Base-by-base conservation (phyloP, 37 sponge, comb jelly and placozoan species). In the Bolinopsis microptera region DNA sequence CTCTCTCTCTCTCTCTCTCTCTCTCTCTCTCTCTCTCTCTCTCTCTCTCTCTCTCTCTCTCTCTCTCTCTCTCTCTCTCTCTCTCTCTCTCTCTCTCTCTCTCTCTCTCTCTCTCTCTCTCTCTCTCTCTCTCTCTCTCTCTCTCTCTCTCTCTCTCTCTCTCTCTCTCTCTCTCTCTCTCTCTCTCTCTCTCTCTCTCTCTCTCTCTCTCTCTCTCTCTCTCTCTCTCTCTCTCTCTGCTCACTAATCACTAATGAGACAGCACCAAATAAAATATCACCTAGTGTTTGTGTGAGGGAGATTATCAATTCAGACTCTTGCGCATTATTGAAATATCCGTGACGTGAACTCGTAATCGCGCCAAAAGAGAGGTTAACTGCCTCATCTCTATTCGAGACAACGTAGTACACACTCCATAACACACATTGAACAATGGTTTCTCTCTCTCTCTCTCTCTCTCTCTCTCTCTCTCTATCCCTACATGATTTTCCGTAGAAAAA, bases 71-170 rank as follows among this genome's bases (percentile, higher is more conserved):
- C 75, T 22, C 75, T 72, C 75, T 72, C 75, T 22, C 75, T n/a
- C 28, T 22, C 26, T 5, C 75, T 27, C 75, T 5, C 75, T 26
- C 26, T 5, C 16, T 5, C 75, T 5, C 26, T 5, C 75, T 72
- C 75, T n/a, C 75, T 22, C 13, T 22, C 16, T 22, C 75, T 22
- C 75, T 8, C 75, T 22, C 75, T n/a, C 75, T 22, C 75, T 22
- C 75, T 72, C 26, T 22, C 75, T 22, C 26, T 22, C 75, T 8
- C 75, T n/a, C 76, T 26, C 27, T n/a, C 8, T n/a, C 28, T n/a
- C 76, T 74, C 76, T n/a, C 76, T 26, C 76, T 26, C 27, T 74
- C 76, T n/a, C 68, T 22, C 76, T 74, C 76, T 74, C 76, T n/a
- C 22, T 26, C 76, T n/a, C 18, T 5, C 38, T 2, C 38, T 38